Percentiles rank a stretch among this genome's conserved stretches.
Conservation (phyloP, 2,797 vertebrate species). For the Cossypha heuglini region DNA sequence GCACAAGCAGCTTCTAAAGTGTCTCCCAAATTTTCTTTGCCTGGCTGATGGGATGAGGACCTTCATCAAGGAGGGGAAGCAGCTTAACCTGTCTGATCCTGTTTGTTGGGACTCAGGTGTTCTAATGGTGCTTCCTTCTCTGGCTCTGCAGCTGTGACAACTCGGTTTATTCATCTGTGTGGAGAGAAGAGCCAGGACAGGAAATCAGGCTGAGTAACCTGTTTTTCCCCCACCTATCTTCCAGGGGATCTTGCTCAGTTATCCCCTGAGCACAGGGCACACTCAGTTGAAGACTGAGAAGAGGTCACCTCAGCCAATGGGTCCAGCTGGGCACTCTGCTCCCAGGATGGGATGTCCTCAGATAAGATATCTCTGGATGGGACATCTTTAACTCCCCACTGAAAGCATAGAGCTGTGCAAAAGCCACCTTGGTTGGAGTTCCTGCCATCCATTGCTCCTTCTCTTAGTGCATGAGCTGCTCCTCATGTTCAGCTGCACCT, state of each 20-base stretch:
- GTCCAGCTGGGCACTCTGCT: neutral
- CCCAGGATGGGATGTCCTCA: neutral
- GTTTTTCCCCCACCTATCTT: neutral
- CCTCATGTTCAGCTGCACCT: neutral
- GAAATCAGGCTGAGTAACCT: neutral
- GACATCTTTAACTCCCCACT: neutral
- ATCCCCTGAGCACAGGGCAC: neutral
- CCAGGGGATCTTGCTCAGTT: neutral
- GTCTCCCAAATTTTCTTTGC: neutral
- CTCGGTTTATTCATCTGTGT: accelerated
- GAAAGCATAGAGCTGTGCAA: neutral
- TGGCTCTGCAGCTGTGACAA: neutral
- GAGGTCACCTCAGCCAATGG: neutral
- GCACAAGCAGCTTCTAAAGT: neutral
- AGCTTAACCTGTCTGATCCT: neutral
- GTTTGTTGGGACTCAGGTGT: accelerated
- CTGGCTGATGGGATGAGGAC: accelerated
- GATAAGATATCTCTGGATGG: neutral
- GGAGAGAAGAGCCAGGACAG: neutral
- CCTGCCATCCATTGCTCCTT: neutral
- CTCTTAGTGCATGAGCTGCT: accelerated
- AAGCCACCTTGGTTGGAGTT: neutral
- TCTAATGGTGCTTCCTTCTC: neutral
- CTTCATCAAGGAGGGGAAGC: neutral
- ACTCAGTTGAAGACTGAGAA: neutral